Base-by-base conservation (phyloP, 1,140 invertebrate species). In the Papilio glaucus region DNA sequence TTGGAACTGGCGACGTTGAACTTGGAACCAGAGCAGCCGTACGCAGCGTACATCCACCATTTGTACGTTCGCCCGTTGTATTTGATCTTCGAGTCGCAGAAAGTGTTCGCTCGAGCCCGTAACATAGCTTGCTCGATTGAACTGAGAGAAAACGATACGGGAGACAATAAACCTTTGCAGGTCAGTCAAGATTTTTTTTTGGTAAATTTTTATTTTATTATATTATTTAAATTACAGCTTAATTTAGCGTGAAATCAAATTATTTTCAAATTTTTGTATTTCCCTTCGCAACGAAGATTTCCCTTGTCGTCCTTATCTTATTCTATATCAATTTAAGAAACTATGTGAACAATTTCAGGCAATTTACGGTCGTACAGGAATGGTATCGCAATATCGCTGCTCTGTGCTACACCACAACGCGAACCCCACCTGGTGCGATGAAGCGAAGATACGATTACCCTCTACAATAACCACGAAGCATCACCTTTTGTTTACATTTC, bases 121-220 rank as follows among this genome's bases (percentile, higher is more conserved):
- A 99, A 99, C 86, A 98, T 99, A 79, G 97, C 97, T 0, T 98
- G 98, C 75, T 94, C 96, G 49, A 94, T 99, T 8, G 98, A 99
- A 92, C 85, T 99, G 24, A 94, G 96, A 68, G 97, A 98, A 81
- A 95, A 95, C 39, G 90, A 91, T 70, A 82, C 80, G 7, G 90
- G 88, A 0, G 90, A 91, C 45, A 85, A 85, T 71, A 88, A 85
- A 72, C 73, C 88, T 0, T 80, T 93, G 60, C 85, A 87, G 84
- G 89, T 89, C 75, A 65, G 77, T 75, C 37, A 38, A 26, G 24
- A 9, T 18, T 60, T 10, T 26, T 60, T 6, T 8, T 15, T 53
- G 18, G 21, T n/a, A n/a, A n/a, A 26, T 63, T 63, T 18, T 63
- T 37, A 33, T 29, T 33, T n/a, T n/a, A n/a, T n/a, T n/a, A n/a